phyloP scores from a whole-genome alignment of 2,888 invertebrate species.

The Argynnis bischoffii region DNA sequence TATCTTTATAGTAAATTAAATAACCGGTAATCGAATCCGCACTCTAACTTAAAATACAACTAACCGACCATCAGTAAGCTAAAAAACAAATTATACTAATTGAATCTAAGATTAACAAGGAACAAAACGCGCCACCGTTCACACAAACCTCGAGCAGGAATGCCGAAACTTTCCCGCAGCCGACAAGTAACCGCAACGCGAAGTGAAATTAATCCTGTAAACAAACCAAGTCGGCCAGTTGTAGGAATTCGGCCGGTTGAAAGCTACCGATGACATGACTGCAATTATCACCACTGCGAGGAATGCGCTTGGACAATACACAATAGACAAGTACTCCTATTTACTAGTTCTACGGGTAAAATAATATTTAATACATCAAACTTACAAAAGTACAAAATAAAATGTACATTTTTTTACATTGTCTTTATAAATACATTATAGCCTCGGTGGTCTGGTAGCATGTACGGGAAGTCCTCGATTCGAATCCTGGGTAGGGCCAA shows the following conservation, averaged over 20 bases:
- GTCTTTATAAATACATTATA: no score
- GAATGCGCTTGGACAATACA: conserved; percentile 1
- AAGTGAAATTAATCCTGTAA: conserved; percentile 18
- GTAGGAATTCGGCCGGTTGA: conserved; percentile 18
- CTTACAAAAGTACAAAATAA: no score
- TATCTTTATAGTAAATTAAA: no score
- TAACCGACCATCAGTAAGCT: neutral
- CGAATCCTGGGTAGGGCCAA: no score
- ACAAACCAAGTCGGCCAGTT: conserved; percentile 7
- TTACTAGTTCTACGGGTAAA: neutral
- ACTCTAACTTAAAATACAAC: neutral
- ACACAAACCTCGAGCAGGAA: neutral
- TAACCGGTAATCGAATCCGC: no score
- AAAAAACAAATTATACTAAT: conserved; percentile 16
- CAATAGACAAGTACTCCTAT: neutral
- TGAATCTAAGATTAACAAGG: conserved; percentile 1
- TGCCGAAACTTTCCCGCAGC: conserved; percentile 6
- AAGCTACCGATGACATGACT: conserved; percentile 11
- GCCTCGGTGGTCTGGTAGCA: no score
- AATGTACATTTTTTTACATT: no score
- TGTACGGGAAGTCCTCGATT: no score
- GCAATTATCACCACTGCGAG: conserved; percentile 14
- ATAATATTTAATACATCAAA: no score
- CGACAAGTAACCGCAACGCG: conserved; percentile 1
- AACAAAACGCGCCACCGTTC: conserved; percentile 4